Evolutionary conservation across 2,113 vertebrate species (phyloP).

Genomic region (Aphelocoma coerulescens): DNA sequence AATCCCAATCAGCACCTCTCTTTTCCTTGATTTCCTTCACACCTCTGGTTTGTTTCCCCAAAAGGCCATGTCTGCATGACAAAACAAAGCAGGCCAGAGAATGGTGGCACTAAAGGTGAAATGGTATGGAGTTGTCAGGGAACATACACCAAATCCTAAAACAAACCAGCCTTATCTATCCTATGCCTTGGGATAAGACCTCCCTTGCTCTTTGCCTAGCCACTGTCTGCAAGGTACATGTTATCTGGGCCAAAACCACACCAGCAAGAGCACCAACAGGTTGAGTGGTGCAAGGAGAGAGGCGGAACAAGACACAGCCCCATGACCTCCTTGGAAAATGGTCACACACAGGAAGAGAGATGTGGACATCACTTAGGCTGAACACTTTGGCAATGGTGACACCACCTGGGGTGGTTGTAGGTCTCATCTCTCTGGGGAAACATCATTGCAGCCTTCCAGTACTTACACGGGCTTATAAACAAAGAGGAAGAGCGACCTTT

Average conservation of each 20-base stretch:
- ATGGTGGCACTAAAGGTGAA: background rate
- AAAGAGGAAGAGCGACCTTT: background rate
- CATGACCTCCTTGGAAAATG: background rate
- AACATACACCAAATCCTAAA: background rate
- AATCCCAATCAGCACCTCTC: background rate
- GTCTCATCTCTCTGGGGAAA: background rate
- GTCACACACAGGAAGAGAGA: background rate
- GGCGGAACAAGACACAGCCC: background rate
- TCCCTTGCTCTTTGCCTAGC: background rate
- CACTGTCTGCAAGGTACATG: background rate
- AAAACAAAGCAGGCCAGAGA: background rate
- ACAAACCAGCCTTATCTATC: background rate
- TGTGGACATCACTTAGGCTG: background rate
- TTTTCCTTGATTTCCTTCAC: background rate
- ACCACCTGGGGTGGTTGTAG: fast-evolving
- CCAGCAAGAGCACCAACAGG: background rate
- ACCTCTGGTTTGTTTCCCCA: background rate
- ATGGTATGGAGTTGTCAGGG: background rate
- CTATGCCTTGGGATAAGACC: background rate
- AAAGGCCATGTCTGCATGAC: background rate
- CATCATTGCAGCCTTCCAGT: background rate
- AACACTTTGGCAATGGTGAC: background rate
- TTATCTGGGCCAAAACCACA: background rate
- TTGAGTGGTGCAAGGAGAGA: background rate
- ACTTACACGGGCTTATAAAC: background rate